phyloP scores from a whole-genome alignment of 2,113 vertebrate genomes.

The Stictonetta naevosa region DNA sequence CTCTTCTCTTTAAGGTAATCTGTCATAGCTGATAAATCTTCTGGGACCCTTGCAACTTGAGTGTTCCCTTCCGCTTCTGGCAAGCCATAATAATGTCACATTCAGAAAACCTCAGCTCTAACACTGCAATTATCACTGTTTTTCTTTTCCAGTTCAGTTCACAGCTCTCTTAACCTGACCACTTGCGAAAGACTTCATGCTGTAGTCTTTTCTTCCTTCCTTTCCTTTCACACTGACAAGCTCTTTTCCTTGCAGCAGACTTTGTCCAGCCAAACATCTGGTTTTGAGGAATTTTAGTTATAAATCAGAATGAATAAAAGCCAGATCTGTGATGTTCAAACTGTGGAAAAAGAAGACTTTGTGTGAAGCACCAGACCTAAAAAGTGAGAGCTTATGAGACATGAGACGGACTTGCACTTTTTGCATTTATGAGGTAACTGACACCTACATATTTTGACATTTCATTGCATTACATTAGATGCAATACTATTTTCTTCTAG shows the following conservation, averaged over 20 bases:
- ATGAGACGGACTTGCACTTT: not conserved
- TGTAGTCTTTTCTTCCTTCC: not conserved
- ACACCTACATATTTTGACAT: not conserved
- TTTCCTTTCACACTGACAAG: not conserved
- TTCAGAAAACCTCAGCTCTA: slow-evolving; percentile 51
- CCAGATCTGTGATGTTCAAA: not conserved
- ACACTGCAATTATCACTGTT: not conserved
- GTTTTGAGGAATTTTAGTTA: not conserved
- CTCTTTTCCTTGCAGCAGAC: not conserved
- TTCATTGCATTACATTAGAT: not conserved
- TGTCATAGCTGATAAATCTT: slow-evolving; percentile 38
- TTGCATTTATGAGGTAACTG: not conserved
- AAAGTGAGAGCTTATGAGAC: not conserved
- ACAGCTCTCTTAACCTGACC: not conserved
- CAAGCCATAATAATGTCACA: slow-evolving; percentile 42
- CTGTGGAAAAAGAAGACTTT: not conserved
- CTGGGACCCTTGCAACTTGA: not conserved
- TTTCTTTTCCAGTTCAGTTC: slow-evolving; percentile 1
- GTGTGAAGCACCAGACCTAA: not conserved
- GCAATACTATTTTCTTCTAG: not conserved
- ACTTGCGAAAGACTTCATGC: not conserved
- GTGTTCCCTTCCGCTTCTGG: slow-evolving; percentile 5
- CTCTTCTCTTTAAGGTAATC: slow-evolving; percentile 30
- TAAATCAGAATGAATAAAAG: not conserved
- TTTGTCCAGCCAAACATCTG: not conserved